Percentiles rank a stretch among this genome's conserved stretches.
Conservation (phyloP, 2,888 invertebrate species). For the Callinectes sapidus region DNA sequence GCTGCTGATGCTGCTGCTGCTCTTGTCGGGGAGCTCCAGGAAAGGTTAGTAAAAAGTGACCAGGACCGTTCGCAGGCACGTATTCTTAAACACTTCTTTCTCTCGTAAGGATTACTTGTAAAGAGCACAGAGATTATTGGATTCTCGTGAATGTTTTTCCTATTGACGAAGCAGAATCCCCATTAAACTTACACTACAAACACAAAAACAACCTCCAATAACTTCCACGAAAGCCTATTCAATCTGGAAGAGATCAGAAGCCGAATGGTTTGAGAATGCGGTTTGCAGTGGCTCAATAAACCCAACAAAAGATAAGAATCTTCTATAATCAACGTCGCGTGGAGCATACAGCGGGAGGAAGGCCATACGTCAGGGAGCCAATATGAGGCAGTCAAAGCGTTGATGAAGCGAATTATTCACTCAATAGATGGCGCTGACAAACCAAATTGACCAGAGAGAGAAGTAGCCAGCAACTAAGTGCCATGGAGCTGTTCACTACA, state of each 20-base stretch:
- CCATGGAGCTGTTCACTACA: neutral
- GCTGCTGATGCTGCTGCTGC: neutral
- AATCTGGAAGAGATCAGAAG: too few relatives aligned
- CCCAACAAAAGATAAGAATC: conserved; percentile 14
- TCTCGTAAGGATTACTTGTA: too few relatives aligned
- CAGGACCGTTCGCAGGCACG: neutral
- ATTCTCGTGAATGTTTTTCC: too few relatives aligned
- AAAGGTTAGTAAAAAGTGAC: neutral
- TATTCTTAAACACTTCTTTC: too few relatives aligned
- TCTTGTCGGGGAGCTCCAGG: neutral
- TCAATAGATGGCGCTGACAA: conserved; percentile 17
- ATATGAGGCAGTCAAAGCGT: neutral
- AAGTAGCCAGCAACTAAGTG: conserved; percentile 9
- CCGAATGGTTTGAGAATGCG: too few relatives aligned
- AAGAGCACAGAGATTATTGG: too few relatives aligned
- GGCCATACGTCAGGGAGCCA: neutral
- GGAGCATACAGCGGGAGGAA: neutral
- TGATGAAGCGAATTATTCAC: conserved; percentile 13
- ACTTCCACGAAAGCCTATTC: too few relatives aligned
- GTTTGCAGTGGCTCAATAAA: neutral
- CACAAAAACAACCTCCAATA: too few relatives aligned
- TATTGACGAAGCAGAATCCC: too few relatives aligned
- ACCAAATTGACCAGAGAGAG: neutral
- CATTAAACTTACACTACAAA: too few relatives aligned
- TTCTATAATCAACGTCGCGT: neutral